These are phyloP conservation scores for Chelmon rostratus DNA, from an alignment of 2,797 vertebrate species.

Conservation along the genomic window DNA sequence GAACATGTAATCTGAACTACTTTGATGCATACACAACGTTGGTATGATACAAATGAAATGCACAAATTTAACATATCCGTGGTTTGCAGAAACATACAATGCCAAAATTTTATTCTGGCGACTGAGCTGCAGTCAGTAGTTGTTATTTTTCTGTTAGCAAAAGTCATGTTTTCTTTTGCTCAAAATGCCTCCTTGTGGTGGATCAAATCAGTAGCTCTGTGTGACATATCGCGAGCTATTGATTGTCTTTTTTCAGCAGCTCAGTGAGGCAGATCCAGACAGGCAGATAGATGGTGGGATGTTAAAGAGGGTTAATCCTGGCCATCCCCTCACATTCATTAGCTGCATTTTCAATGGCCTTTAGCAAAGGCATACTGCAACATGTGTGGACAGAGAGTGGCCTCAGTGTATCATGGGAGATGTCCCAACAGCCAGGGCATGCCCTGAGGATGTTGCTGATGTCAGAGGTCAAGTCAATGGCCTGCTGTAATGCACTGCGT, in stretches of 20 bases:
- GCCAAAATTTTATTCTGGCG: no score
- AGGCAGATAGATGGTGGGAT: constrained; percentile 73
- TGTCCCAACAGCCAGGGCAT: constrained; percentile 53
- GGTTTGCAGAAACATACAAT: no score
- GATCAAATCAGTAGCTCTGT: constrained; percentile 29
- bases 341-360: constrained; percentile 89
- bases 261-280: constrained; percentile 58
- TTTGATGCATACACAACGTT: no score
- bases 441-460: constrained; percentile 77
- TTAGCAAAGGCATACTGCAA: constrained; percentile 85
- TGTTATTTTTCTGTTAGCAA: background rate
- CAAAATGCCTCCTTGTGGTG: constrained; percentile 6
- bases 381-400: constrained; percentile 86
- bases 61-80: no score
- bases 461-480: constrained; percentile 94
- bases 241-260: constrained; percentile 65
- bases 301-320: constrained; percentile 90
- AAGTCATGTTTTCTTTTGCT: constrained; percentile 27
- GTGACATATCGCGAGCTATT: constrained; percentile 61
- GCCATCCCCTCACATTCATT: constrained; percentile 87
- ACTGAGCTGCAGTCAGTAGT: no score
- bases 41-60: no score
- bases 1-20: no score
- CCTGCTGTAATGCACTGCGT: constrained; percentile 92
- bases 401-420: constrained; percentile 79